These are phyloP conservation scores for Anticlea derivata DNA, from an alignment of 2,888 invertebrate genomes.

Conservation along the genomic window DNA sequence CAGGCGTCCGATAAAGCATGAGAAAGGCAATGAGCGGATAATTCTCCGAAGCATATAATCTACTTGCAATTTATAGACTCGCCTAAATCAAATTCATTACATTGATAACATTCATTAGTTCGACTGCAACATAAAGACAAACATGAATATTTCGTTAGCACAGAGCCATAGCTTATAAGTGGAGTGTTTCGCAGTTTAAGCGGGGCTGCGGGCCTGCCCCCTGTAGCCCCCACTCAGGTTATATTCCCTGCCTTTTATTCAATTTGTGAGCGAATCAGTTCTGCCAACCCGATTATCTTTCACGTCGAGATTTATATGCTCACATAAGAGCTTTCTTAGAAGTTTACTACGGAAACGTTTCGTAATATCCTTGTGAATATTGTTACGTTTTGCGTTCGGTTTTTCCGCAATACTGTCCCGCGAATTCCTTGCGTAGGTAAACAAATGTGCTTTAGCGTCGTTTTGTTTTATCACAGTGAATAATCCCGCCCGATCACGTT, in stretches of 20 bases:
- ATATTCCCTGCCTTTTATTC: conserved; percentile 76
- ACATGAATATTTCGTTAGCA: conserved; percentile 56
- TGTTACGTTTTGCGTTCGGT: conserved; percentile 40
- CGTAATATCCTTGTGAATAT: conserved; percentile 49
- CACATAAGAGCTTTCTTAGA: conserved; percentile 64
- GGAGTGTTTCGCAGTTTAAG: conserved; percentile 63
- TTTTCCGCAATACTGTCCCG: conserved; percentile 29
- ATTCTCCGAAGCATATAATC: too few species aligned
- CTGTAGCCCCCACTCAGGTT: conserved; percentile 52
- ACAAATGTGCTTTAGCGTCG: conserved; percentile 6
- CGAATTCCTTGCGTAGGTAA: conserved; percentile 3
- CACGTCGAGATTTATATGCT: conserved; percentile 76
- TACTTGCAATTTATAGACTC: too few species aligned
- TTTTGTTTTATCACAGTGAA: conserved; percentile 11
- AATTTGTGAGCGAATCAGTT: conserved; percentile 81
- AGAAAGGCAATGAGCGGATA: too few species aligned
- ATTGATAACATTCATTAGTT: background rate
- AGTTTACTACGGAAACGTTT: conserved; percentile 53
- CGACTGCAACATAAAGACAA: conserved; percentile 32
- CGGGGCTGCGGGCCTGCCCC: conserved; percentile 47
- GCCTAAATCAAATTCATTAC: background rate
- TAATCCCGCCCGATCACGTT: conserved; percentile 9
- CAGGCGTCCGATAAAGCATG: too few species aligned
- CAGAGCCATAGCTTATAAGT: conserved; percentile 55
- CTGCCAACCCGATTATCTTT: conserved; percentile 79